These are phyloP conservation scores for Potamilus streckersoni DNA, from an alignment of 1,140 invertebrate genomes.

Conservation along the genomic window DNA sequence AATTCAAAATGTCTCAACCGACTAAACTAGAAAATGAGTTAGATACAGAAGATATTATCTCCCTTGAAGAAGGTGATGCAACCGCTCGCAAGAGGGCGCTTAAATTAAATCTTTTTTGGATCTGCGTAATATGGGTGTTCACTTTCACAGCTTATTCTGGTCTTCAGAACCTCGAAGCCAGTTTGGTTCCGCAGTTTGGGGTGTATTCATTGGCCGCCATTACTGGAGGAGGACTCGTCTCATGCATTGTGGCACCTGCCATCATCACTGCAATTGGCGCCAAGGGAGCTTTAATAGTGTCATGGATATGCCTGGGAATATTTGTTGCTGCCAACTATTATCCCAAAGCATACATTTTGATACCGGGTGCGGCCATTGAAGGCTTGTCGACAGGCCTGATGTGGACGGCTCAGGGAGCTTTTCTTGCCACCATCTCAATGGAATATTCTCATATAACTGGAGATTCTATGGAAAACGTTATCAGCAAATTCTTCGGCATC, in stretches of 20 bases:
- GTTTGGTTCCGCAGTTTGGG: slow-evolving; percentile 40
- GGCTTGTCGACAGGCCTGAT: slow-evolving; percentile 47
- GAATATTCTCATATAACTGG: slow-evolving; percentile 39
- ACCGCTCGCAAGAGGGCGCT: slow-evolving; percentile 19
- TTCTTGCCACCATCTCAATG: slow-evolving; percentile 43
- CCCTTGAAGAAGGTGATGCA: not conserved
- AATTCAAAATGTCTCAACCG: too few species aligned
- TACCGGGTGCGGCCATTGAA: slow-evolving; percentile 42
- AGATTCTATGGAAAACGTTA: slow-evolving; percentile 32
- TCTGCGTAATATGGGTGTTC: slow-evolving; percentile 45
- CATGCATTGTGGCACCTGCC: slow-evolving; percentile 44
- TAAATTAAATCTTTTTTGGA: slow-evolving; percentile 30
- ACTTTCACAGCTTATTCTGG: slow-evolving; percentile 46
- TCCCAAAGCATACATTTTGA: slow-evolving; percentile 34
- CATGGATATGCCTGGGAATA: slow-evolving; percentile 39
- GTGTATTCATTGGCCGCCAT: slow-evolving; percentile 44
- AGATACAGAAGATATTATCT: too few species aligned
- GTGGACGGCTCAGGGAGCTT: slow-evolving; percentile 54
- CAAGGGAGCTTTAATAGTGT: slow-evolving; percentile 41
- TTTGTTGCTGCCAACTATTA: slow-evolving; percentile 52
- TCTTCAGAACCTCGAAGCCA: slow-evolving; percentile 46
- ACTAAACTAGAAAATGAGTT: too few species aligned
- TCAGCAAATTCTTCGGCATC: slow-evolving; percentile 51
- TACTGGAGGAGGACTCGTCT: slow-evolving; percentile 45
- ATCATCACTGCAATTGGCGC: slow-evolving; percentile 38